These are phyloP conservation scores for Leptinotarsa haldemani DNA, from an alignment of 2,888 invertebrate genomes.

Conservation along the genomic window DNA sequence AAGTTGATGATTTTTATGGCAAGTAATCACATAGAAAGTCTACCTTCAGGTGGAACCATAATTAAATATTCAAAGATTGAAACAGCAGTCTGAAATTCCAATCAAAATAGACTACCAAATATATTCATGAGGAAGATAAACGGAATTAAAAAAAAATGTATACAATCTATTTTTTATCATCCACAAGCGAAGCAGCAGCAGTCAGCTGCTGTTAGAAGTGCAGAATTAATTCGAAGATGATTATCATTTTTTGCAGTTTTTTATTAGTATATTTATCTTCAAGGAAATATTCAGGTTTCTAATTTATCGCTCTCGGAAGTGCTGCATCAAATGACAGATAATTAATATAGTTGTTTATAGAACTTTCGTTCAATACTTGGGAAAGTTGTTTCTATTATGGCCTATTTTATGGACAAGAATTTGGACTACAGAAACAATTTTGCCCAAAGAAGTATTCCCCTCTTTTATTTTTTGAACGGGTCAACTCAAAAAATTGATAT, in stretches of 20 bases:
- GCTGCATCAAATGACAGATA: too few species aligned
- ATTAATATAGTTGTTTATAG: too few species aligned
- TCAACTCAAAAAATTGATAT: too few species aligned
- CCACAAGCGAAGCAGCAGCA: background rate
- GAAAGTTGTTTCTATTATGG: too few species aligned
- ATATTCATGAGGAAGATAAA: background rate
- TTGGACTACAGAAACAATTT: too few species aligned
- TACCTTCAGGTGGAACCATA: background rate
- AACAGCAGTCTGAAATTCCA: background rate
- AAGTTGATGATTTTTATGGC: background rate
- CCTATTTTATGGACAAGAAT: too few species aligned
- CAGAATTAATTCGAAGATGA: background rate
- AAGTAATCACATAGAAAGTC: background rate
- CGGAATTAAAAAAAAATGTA: background rate
- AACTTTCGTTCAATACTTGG: too few species aligned
- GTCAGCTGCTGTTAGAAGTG: background rate
- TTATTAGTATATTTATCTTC: background rate
- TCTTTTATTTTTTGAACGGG: too few species aligned
- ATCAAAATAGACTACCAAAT: conserved; percentile 8
- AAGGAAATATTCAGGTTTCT: background rate
- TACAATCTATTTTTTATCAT: background rate
- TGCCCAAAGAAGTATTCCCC: too few species aligned
- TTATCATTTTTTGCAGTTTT: background rate
- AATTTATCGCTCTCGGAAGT: background rate
- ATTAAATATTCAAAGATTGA: background rate